Base-by-base conservation (phyloP, 2,888 invertebrate species). In the Cyclophora albipunctata region DNA sequence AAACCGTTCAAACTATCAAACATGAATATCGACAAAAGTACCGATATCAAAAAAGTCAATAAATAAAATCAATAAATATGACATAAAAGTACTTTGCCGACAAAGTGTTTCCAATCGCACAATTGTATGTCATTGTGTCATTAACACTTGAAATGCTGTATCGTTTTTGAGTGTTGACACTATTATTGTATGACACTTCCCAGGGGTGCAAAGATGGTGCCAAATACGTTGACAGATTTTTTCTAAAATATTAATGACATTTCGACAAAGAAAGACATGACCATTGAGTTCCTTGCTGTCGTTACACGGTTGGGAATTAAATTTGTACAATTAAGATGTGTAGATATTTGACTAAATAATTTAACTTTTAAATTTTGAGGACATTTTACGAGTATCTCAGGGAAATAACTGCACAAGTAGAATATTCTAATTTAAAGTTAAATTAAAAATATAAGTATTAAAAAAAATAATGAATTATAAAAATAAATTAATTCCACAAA, bases 151-250 rank as follows among this genome's bases (percentile, higher is more conserved):
- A 79, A 76, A 78, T 78, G 72, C 76, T 5, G 37, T 67, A 74
- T 74, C 73, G 66, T 57, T 64, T 75, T 72, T 64, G 74, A 85
- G 87, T 88, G 88, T 86, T 86, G 87, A 87, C 88, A 84, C 70
- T 75, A 71, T 84, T 79, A 85, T 85, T 85, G 85, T 84, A 77
- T 75, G 78, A 80, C 83, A 79, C 71, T 78, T 81, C 84, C 66
- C 79, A 69, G 78, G 87, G 85, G 87, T 76, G 79, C 57, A 60
- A 37, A 37, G 20, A 20, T 5, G 4, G 37, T 37, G 37, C 37
- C 5, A 37, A 4, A 37, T 64, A 79, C 78, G 75, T 73, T 78
- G 80, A 78, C 75, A 73, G 58, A 78, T 83, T 85, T 84, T 78
- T 78, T 81, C 63, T 20, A 20, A 54, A 60, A 60, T 75, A 80